Conservation (phyloP, 1,140 invertebrate genomes). For the Caligus rogercresseyi region DNA sequence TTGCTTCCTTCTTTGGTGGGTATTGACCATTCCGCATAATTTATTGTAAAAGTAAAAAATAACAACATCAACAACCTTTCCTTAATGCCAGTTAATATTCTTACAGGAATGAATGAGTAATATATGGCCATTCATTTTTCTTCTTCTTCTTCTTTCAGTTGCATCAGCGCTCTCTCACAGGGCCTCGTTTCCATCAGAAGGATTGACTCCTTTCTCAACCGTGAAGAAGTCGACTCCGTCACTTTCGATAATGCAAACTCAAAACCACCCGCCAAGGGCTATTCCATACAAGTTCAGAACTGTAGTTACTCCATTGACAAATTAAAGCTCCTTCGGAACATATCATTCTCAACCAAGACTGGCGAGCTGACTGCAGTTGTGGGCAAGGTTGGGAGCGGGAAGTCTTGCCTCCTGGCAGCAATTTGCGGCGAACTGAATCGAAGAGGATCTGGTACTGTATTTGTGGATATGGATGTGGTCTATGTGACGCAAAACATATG, state of each 20-base stretch:
- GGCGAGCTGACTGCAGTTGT: constrained; percentile 36
- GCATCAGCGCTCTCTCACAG: constrained; percentile 6
- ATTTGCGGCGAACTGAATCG: constrained; percentile 38
- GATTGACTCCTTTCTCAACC: constrained; percentile 6
- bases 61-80: too few species aligned
- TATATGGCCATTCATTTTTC: too few species aligned
- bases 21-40: too few species aligned
- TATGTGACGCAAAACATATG: constrained; percentile 34
- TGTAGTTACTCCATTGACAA: background rate
- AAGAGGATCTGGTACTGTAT: constrained; percentile 22
- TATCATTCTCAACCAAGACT: constrained; percentile 27
- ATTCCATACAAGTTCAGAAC: background rate
- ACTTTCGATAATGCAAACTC: background rate
- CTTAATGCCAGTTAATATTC: too few species aligned
- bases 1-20: too few species aligned
- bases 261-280: background rate
- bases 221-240: background rate
- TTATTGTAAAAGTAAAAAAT: too few species aligned
- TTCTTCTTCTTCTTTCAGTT: constrained; percentile 33
- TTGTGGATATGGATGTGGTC: constrained; percentile 8
- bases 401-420: constrained; percentile 38
- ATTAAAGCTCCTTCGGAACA: constrained; percentile 28
- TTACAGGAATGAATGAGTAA: too few species aligned
- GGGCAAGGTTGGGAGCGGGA: constrained; percentile 40
- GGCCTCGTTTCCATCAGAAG: constrained; percentile 5